Base-by-base conservation (phyloP, 2,113 vertebrate species). In the Phodopus roborovskii region DNA sequence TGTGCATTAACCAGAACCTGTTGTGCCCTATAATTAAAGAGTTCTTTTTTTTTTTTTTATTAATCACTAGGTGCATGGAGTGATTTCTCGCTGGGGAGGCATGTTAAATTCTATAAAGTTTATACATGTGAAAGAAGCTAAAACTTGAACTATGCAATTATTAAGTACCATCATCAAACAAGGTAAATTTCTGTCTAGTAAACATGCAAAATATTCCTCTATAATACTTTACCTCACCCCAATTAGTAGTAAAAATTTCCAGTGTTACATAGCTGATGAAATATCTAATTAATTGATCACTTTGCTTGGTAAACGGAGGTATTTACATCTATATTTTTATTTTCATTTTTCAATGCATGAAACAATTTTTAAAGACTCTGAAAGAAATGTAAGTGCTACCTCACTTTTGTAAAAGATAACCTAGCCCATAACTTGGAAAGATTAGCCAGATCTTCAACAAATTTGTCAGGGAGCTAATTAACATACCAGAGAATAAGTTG, bases 321-420 rank as follows among this genome's bases (percentile, higher is more conserved):
- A 88, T 94, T 96, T 91, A 94, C 33, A 95, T 62, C 36, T 70
- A 5, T 58, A 56, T 75, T 93, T 78, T 96, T 13, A 64, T 10
- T 58, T 13, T 84, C 3, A 86, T 71, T 82, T 93, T 96, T 68
- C 16, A 94, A 90, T 90, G 16, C 45, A 92, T 20, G 17, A 30
- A 97, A 30, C 20, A 82, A 62, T 85, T 77, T 90, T 64, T 95
- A 50, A 96, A 70, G 30, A 79, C 88, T 88, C 19, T 82, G 5
- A 58, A 53, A 78, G 36, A 95, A 95, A 94, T 7, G 20, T 84
- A 56, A 87, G 10, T 30, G 36, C 26, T 83, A 45, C 36, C 19
- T 96, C 48, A 74, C 28, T 64, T 85, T 60, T 93, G 7, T 83
- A 64, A n/a, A 79, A 79, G 60, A 26, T 81, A 84, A 96, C 77